phyloP scores from a whole-genome alignment of 1,140 invertebrate genomes.

The Neodiprion virginianus region DNA sequence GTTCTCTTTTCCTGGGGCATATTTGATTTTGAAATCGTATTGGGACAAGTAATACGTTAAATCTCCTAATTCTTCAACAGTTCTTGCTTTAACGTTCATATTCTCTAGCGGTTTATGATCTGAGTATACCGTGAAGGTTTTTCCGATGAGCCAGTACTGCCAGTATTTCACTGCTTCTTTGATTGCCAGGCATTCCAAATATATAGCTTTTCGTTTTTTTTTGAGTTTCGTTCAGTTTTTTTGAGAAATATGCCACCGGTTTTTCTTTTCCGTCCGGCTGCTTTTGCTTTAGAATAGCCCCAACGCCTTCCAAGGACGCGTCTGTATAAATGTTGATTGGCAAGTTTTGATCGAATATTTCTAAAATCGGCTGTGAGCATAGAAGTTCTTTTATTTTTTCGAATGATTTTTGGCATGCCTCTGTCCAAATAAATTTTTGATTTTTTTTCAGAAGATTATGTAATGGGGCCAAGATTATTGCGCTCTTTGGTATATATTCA shows the following conservation, averaged over 20 bases:
- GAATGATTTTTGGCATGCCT: constrained; percentile 17
- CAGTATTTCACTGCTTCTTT: constrained; percentile 54
- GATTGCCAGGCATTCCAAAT: constrained; percentile 48
- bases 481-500: constrained; percentile 7
- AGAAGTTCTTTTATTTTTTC: constrained; percentile 16
- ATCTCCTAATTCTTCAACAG: constrained; percentile 46
- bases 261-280: constrained; percentile 26
- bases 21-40: constrained; percentile 49
- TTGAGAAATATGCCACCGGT: constrained; percentile 13
- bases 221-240: constrained; percentile 23
- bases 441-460: constrained; percentile 20
- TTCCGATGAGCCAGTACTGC: constrained; percentile 51
- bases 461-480: constrained; percentile 14
- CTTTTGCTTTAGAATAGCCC: neutral
- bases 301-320: constrained; percentile 1
- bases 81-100: constrained; percentile 48
- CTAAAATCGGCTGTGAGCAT: constrained; percentile 11
- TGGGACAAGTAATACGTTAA: constrained; percentile 47
- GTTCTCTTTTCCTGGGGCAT: constrained; percentile 46
- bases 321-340: constrained; percentile 22
- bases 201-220: constrained; percentile 39
- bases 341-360: constrained; percentile 6
- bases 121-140: constrained; percentile 46
- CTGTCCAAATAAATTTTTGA: constrained; percentile 15
- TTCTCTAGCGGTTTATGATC: constrained; percentile 55